Base-by-base conservation (phyloP, 2,888 invertebrate species). In the Ceriagrion tenellum region DNA sequence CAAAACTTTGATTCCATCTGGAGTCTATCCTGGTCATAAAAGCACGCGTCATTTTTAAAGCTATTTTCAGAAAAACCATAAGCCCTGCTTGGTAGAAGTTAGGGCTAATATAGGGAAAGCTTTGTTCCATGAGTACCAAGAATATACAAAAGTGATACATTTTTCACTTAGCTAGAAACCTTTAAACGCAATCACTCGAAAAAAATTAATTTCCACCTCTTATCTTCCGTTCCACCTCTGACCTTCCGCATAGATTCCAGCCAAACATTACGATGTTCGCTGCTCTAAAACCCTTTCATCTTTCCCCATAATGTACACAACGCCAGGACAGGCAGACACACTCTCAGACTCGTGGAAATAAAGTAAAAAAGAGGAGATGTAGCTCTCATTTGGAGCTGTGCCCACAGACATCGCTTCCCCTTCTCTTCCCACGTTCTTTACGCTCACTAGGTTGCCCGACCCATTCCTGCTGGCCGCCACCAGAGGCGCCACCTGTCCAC, bases 401-500 rank as follows among this genome's bases (percentile, higher is more conserved):
- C 81, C 81, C 81, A 18, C 81, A 35, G 35, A 81, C 81, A 18
- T 35, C 69, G 12, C 8, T n/a, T 20, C 13, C 59, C 59, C 81
- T 23, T 55, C 55, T 55, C 89, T n/a, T 3, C 26, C 55, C 89
- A 8, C 59, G 59, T 40, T 35, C 55, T 55, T 47, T 55, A 40
- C 55, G 89, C 89, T 26, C 55, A 16, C 89, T 23, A 20, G 26
- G 47, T 89, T 89, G 0, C 81, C 18, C 81, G 16, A 30, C 81
- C 35, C 81, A 30, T 89, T 89, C 89, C 89, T 26, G 10, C 89
- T n/a, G 3, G 3, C 89, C 55, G 55, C 89, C 89, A 55, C 89
- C 89, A 89, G 40, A 89, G 89, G 89, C 89, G 89, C 89, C 89
- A 89, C 89, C 89, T 89, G 89, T 55, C 89, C 89, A 47, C 55